These are phyloP conservation scores for Lanius collurio DNA, from an alignment of 2,113 vertebrate genomes.

Conservation along the genomic window DNA sequence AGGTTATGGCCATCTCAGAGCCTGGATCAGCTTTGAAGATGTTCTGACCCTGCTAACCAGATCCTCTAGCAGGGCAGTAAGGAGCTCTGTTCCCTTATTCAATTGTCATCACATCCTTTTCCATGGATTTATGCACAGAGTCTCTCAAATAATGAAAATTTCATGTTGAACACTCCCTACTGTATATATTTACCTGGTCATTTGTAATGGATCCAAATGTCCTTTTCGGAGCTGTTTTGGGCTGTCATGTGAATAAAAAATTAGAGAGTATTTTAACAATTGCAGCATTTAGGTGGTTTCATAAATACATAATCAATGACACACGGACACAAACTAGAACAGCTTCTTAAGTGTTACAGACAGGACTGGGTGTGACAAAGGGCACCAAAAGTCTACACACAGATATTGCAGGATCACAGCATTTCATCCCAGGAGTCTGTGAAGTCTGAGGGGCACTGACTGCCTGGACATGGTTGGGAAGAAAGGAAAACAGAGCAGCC, in stretches of 20 bases:
- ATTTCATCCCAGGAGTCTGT: neutral
- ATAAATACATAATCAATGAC: neutral
- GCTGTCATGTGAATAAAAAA: slow-evolving; percentile 66
- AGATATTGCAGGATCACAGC: neutral
- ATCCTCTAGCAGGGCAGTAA: neutral
- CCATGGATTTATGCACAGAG: neutral
- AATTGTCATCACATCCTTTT: neutral
- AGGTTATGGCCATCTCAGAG: neutral
- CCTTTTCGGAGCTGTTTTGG: slow-evolving; percentile 70
- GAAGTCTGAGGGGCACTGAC: neutral
- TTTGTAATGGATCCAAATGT: slow-evolving; percentile 74
- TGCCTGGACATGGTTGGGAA: neutral
- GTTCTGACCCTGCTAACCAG: neutral
- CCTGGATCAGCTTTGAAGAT: neutral
- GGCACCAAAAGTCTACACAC: neutral
- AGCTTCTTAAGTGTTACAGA: neutral
- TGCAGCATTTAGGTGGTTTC: neutral
- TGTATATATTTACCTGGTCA: slow-evolving; percentile 66
- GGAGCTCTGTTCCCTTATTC: neutral
- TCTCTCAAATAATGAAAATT: neutral
- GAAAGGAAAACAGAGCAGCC: neutral
- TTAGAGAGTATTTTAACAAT: neutral
- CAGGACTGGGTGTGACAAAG: neutral
- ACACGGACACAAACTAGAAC: neutral
- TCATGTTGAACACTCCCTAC: neutral